A percentile compares a stretch with the other conserved stretches of the same genome.
phyloP scores from a whole-genome alignment of 2,797 vertebrate species.

The Gymnothorax reevesii region DNA sequence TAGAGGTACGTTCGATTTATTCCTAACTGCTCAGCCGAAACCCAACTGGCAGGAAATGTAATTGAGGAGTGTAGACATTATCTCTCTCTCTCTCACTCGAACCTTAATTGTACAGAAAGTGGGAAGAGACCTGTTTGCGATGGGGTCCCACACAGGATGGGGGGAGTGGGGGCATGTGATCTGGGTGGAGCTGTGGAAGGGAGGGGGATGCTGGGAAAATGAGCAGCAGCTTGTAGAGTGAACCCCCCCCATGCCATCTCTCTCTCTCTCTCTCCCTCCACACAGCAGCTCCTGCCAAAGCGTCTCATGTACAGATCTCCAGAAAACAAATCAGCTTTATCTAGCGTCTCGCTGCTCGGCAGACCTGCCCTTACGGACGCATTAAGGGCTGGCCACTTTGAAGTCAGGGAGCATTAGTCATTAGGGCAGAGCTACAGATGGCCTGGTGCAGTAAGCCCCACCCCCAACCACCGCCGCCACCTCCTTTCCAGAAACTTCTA shows the following conservation, averaged over 20 bases:
- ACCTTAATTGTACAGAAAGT: conserved; percentile 56
- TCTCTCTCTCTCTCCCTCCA: conserved; percentile 39
- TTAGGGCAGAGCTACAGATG: conserved; percentile 72
- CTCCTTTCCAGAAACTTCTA: not conserved
- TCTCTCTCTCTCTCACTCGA: conserved; percentile 37
- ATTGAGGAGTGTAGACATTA: conserved; percentile 30
- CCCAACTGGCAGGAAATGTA: conserved; percentile 34
- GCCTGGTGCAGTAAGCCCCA: conserved; percentile 67
- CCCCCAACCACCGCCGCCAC: not conserved
- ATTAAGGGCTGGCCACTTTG: conserved; percentile 65
- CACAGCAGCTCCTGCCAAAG: conserved; percentile 60
- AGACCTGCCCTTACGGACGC: conserved; percentile 76
- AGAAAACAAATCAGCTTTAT: conserved; percentile 78
- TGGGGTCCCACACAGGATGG: conserved; percentile 45
- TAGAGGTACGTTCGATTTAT: conserved; percentile 19
- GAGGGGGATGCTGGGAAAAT: conserved; percentile 66
- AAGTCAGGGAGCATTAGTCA: conserved; percentile 71
- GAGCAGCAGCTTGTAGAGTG: conserved; percentile 71
- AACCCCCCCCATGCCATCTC: conserved; percentile 40
- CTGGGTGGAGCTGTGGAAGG: conserved; percentile 55
- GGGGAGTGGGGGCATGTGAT: conserved; percentile 51
- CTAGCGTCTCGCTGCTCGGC: conserved; percentile 72
- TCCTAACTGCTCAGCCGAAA: conserved; percentile 32
- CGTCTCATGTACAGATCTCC: conserved; percentile 72
- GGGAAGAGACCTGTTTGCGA: conserved; percentile 56